phyloP scores from a whole-genome alignment of 2,888 invertebrate species.

The Athripsodes cinereus region DNA sequence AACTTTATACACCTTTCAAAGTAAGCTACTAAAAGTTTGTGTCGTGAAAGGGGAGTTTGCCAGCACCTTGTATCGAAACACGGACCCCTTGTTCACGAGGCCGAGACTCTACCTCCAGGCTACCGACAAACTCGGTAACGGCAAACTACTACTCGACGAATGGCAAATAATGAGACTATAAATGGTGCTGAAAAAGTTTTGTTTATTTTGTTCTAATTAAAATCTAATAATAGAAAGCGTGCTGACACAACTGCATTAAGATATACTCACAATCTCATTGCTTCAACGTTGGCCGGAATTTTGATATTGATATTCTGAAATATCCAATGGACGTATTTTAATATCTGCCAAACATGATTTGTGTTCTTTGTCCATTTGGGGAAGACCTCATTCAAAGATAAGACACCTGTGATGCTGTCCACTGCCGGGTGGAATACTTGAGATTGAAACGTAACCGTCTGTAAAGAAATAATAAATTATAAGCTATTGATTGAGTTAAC shows the following conservation, averaged over 20 bases:
- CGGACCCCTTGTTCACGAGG: too few relatives aligned
- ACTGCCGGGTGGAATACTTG: constrained; percentile 84
- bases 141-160: too few relatives aligned
- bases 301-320: constrained; percentile 77
- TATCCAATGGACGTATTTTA: constrained; percentile 76
- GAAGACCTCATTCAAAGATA: constrained; percentile 75
- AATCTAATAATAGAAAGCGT: background rate
- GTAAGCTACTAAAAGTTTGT: too few relatives aligned
- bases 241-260: background rate
- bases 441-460: constrained; percentile 80
- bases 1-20: too few relatives aligned
- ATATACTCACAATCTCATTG: constrained; percentile 57
- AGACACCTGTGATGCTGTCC: constrained; percentile 67
- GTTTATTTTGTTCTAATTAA: too few relatives aligned
- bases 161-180: too few relatives aligned
- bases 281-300: constrained; percentile 65
- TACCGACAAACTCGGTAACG: too few relatives aligned
- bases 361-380: constrained; percentile 78
- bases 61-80: too few relatives aligned
- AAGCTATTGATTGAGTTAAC: too few relatives aligned
- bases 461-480: constrained; percentile 30
- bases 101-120: too few relatives aligned
- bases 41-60: too few relatives aligned
- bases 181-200: too few relatives aligned
- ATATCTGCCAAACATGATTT: constrained; percentile 84